Conservation (phyloP, 2,888 invertebrate genomes). For the Mellilla xanthometata region DNA sequence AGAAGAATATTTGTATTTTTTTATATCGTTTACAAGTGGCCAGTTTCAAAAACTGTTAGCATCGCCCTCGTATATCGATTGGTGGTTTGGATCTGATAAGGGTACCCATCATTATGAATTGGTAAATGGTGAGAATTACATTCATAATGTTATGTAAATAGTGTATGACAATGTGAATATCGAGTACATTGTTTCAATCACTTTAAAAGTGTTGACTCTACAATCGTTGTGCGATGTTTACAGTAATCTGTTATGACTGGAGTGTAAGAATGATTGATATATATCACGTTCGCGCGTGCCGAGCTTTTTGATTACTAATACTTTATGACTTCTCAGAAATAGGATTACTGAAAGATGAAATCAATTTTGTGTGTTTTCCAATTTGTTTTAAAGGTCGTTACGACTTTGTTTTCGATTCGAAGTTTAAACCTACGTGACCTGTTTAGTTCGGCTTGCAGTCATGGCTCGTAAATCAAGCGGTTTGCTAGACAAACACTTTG, state of each 20-base stretch:
- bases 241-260: slow-evolving; percentile 8
- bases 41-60: no score
- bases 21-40: no score
- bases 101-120: no score
- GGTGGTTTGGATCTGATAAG: no score
- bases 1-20: no score
- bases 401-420: slow-evolving; percentile 5
- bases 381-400: slow-evolving; percentile 8
- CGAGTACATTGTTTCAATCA: no score
- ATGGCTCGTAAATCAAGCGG: slow-evolving; percentile 18
- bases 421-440: slow-evolving; percentile 9
- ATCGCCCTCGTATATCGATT: no score
- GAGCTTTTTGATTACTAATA: slow-evolving; percentile 10
- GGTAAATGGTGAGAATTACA: no score
- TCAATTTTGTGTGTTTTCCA: slow-evolving; percentile 1
- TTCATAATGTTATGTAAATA: no score
- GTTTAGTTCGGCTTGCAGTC: slow-evolving; percentile 12
- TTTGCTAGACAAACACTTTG: slow-evolving; percentile 16
- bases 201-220: slow-evolving; percentile 9
- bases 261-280: slow-evolving; percentile 5
- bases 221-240: slow-evolving; percentile 2
- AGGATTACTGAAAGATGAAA: slow-evolving; percentile 5
- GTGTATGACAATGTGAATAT: no score
- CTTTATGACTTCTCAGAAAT: slow-evolving; percentile 5
- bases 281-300: slow-evolving; percentile 6